Evolutionary conservation across 2,113 vertebrate species (phyloP).

Genomic region (Cyanocitta stelleri): DNA sequence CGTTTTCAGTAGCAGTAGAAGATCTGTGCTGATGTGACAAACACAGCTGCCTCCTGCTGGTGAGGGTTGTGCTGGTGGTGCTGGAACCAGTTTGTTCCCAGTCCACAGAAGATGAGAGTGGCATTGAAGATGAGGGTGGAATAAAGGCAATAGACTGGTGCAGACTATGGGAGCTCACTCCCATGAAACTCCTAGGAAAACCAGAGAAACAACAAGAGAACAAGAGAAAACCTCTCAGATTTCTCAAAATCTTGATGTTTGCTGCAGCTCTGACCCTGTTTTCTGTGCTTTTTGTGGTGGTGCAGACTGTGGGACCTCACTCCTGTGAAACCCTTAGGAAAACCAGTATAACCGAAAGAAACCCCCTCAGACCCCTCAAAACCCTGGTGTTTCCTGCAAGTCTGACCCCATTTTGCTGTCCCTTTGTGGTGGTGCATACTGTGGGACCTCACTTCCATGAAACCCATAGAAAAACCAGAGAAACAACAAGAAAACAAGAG

Average conservation of each 20-base stretch:
- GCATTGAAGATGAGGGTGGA: neutral
- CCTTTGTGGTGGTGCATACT: too few species aligned
- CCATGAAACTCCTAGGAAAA: neutral
- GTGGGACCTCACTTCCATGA: too few species aligned
- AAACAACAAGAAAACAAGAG: neutral
- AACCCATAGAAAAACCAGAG: too few species aligned
- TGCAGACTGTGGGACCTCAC: neutral
- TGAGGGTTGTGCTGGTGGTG: neutral
- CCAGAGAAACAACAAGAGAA: neutral
- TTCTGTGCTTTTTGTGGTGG: neutral
- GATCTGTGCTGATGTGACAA: neutral
- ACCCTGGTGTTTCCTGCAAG: too few species aligned
- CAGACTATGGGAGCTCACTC: neutral
- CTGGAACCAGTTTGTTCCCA: neutral
- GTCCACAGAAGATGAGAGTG: neutral
- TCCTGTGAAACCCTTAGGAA: rapidly evolving
- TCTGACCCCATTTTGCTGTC: too few species aligned
- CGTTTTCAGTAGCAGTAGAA: neutral
- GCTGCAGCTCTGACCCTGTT: rapidly evolving
- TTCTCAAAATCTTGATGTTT: rapidly evolving
- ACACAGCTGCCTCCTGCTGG: slow-evolving; percentile 34
- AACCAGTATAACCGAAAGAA: neutral
- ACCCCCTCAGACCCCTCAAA: rapidly evolving
- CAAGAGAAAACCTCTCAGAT: neutral
- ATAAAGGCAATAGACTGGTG: neutral